Evolutionary conservation across 2,797 vertebrate genomes (phyloP), one percentile per base, ranked within the genome.

Genomic region (Syngnathus acus): DNA sequence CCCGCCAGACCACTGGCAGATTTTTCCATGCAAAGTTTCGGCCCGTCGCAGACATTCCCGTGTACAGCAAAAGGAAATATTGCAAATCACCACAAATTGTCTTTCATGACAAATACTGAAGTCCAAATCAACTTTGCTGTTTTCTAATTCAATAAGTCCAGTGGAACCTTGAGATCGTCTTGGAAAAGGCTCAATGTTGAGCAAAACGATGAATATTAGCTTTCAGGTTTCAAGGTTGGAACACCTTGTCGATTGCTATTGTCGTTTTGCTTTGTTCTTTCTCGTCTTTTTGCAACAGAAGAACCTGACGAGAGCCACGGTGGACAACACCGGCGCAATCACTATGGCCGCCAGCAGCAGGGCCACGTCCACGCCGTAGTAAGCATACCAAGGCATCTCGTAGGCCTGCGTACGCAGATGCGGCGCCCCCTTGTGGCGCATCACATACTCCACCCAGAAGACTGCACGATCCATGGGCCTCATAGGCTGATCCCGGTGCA

Each of bases 391-490:
- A 6, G 87, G 81, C 88, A 90, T 87, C 53, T 73, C 82, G 69
- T 89, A 87, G 39, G 85, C 78, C 42, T 86, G 65, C 14, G 89
- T 89, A 23, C 84, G 82, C 51, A 91, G 73, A 58, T 90, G 88
- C 60, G 64, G 17, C 4, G 89, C 86, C 6, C 90, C 89, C 77
- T 88, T 89, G 62, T 91, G 69, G 17, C 87, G 86, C 5, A 91
- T 88, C 62, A 91, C 88, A 57, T 83, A 89, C 66, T 91, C 90
- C 17, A 88, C 73, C 90, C 90, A 91, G 78, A 87, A 91, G 45
- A 82, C 6, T 0, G 89, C 88, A 57, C 64, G 62, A 48, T 89
- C 89, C 73, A 89, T 79, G 17, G 88, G 81, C 8, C 61, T 2
- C 47, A 87, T 57, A 0, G 80, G 85, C 70, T 89, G 87, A 71